Conservation (phyloP, 2,797 vertebrate species). For the Diceros bicornis region DNA sequence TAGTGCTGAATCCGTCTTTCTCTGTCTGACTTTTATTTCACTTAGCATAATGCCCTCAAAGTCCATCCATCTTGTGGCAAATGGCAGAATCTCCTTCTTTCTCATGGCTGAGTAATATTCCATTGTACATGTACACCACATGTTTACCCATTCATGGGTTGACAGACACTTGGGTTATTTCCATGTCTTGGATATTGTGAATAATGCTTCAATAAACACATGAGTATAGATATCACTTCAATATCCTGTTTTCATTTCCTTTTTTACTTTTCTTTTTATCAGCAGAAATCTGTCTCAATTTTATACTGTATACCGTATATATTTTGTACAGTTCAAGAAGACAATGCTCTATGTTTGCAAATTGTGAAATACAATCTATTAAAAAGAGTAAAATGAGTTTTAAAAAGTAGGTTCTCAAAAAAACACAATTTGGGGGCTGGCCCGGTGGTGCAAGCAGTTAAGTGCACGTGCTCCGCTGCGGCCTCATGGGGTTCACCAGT, state of each 20-base stretch:
- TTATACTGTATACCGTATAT: neutral
- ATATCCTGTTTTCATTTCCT: neutral
- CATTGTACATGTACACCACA: neutral
- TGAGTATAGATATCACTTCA: neutral
- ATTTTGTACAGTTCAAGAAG: constrained; percentile 62
- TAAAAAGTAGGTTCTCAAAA: neutral
- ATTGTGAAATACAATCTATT: neutral
- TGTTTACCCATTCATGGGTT: neutral
- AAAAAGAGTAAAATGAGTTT: constrained; percentile 3
- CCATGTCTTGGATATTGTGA: neutral
- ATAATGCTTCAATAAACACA: neutral
- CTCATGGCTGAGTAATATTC: neutral
- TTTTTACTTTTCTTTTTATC: neutral
- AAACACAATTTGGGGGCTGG: neutral
- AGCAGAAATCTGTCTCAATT: constrained; percentile 9
- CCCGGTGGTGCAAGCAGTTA: too few relatives aligned
- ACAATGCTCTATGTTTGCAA: neutral
- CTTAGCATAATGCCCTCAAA: neutral
- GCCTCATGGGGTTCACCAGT: too few relatives aligned
- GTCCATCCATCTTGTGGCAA: neutral
- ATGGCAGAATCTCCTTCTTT: neutral
- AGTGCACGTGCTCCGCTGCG: too few relatives aligned
- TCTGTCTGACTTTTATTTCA: neutral
- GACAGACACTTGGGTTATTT: neutral
- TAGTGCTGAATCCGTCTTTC: neutral